Conservation (phyloP, 2,797 vertebrate genomes). For the Cheirogaleus major region DNA sequence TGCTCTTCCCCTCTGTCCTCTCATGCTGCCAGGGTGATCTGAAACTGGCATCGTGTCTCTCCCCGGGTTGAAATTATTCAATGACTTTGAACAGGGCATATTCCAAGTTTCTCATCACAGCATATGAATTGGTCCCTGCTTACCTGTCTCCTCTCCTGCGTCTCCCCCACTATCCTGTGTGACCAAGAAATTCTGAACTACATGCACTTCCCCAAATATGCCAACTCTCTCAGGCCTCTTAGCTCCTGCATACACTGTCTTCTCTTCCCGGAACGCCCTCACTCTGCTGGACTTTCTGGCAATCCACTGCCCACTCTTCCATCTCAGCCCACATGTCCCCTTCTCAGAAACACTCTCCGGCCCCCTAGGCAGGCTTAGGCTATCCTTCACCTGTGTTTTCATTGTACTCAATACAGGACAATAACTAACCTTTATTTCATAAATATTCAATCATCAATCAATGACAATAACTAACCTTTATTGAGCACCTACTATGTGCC, state of each 20-base stretch:
- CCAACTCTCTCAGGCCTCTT: background rate
- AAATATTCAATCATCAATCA: background rate
- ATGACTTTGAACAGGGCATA: background rate
- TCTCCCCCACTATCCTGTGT: background rate
- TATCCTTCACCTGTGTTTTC: background rate
- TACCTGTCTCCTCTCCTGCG: background rate
- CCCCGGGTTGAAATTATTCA: background rate
- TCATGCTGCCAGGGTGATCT: background rate
- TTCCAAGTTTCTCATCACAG: background rate
- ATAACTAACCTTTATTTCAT: background rate
- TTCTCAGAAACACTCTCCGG: background rate
- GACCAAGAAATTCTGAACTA: background rate
- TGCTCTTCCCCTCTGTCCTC: background rate
- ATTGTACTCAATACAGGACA: background rate
- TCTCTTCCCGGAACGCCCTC: background rate
- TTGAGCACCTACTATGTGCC: too few species aligned
- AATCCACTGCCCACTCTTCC: background rate
- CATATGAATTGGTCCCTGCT: background rate
- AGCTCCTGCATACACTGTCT: background rate
- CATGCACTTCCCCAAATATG: background rate
- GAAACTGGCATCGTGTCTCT: background rate
- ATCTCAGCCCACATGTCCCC: background rate
- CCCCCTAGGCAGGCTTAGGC: background rate
- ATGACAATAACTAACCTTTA: background rate
- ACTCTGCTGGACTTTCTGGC: background rate